Conservation (phyloP, 2,888 invertebrate species). For the Neuroscelio doddi region DNA sequence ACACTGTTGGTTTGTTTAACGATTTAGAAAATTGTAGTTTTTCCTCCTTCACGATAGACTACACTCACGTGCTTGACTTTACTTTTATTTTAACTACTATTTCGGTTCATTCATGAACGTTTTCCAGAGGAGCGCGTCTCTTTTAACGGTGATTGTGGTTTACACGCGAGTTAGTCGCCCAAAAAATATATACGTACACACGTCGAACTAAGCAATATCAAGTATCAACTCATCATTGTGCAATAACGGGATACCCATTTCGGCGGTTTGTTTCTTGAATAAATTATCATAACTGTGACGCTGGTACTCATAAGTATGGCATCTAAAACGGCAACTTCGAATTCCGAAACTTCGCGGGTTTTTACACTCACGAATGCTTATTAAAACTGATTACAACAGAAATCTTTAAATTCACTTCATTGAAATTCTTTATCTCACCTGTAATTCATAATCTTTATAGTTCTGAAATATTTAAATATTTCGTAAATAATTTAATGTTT, state of each 20-base stretch:
- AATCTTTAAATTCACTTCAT: too few relatives aligned
- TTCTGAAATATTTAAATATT: too few relatives aligned
- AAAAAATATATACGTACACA: slow-evolving; percentile 39
- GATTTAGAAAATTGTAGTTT: too few relatives aligned
- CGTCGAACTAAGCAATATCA: slow-evolving; percentile 44
- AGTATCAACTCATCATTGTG: slow-evolving; percentile 54
- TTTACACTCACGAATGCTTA: slow-evolving; percentile 11
- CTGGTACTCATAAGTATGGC: slow-evolving; percentile 30
- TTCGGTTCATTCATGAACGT: neutral
- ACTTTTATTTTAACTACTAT: too few relatives aligned
- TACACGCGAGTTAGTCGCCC: slow-evolving; percentile 24
- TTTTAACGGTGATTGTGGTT: neutral
- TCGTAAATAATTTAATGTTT: too few relatives aligned
- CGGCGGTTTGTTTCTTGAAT: slow-evolving; percentile 60
- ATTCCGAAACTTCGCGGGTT: slow-evolving; percentile 4
- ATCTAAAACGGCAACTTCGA: slow-evolving; percentile 32
- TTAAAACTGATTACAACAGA: neutral
- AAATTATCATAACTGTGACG: slow-evolving; percentile 59
- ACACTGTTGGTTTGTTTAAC: too few relatives aligned
- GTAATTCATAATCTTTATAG: too few relatives aligned
- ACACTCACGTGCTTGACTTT: neutral
- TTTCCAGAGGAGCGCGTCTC: slow-evolving; percentile 1
- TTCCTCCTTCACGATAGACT: too few relatives aligned
- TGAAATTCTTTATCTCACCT: too few relatives aligned
- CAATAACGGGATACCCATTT: slow-evolving; percentile 64